phyloP scores from a whole-genome alignment of 2,113 vertebrate genomes.

The Cryptotis parvus region DNA sequence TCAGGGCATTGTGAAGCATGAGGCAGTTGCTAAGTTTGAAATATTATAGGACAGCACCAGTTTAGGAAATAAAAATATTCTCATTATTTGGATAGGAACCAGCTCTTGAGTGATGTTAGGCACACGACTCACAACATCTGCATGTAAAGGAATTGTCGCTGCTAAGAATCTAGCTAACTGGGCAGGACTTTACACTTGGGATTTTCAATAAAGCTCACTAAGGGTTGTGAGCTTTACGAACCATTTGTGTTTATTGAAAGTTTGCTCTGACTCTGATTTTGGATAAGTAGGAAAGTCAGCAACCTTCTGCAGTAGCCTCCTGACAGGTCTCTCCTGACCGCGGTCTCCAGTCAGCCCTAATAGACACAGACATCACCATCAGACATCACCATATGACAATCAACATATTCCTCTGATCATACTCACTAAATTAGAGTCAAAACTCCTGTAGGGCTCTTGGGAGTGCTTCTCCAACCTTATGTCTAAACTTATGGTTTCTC shows the following conservation, averaged over 20 bases:
- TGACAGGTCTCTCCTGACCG: not conserved
- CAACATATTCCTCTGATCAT: not conserved
- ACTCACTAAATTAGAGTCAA: not conserved
- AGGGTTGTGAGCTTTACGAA: conserved; percentile 9
- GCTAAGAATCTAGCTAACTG: not conserved
- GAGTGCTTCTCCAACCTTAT: not conserved
- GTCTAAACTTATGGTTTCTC: not conserved
- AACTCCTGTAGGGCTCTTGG: not conserved
- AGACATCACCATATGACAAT: not conserved
- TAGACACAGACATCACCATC: not conserved
- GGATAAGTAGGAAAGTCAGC: conserved; percentile 52
- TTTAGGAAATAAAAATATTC: conserved; percentile 27
- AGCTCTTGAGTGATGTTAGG: conserved; percentile 7
- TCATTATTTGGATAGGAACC: conserved; percentile 23
- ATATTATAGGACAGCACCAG: not conserved
- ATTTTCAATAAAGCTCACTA: conserved; percentile 18
- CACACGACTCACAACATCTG: not conserved
- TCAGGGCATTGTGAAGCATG: not conserved
- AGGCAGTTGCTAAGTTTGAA: conserved; percentile 26
- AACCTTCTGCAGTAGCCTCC: not conserved
- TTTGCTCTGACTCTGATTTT: conserved; percentile 17
- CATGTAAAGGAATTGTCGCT: not conserved
- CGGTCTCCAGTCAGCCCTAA: not conserved
- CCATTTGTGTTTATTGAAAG: conserved; percentile 19
- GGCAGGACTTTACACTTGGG: not conserved